Conservation (phyloP, 2,888 invertebrate genomes). For the Octonoba sinensis region DNA sequence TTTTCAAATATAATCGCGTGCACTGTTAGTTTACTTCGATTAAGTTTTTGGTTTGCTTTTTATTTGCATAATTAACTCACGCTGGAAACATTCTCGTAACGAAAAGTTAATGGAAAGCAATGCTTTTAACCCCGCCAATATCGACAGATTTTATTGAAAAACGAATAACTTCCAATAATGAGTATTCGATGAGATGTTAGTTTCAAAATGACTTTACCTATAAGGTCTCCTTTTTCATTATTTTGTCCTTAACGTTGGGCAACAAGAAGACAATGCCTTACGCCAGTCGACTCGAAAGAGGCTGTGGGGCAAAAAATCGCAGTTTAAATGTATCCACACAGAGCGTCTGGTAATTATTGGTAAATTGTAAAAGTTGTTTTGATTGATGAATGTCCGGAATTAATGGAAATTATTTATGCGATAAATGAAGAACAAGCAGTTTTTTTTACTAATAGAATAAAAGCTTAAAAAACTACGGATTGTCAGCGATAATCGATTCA, state of each 20-base stretch:
- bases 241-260: background rate
- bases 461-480: background rate
- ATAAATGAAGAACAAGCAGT: constrained; percentile 8
- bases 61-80: constrained; percentile 57
- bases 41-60: constrained; percentile 3
- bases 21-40: background rate
- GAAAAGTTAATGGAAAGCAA: constrained; percentile 55
- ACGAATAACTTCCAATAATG: constrained; percentile 58
- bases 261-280: background rate
- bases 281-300: no score
- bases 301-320: background rate
- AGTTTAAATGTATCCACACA: background rate
- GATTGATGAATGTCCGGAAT: constrained; percentile 50
- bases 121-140: constrained; percentile 33
- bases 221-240: constrained; percentile 57
- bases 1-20: constrained; percentile 32
- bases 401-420: constrained; percentile 35
- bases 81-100: background rate
- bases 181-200: constrained; percentile 60
- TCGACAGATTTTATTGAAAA: constrained; percentile 60
- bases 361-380: constrained; percentile 34
- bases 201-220: constrained; percentile 61
- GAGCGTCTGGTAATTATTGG: constrained; percentile 38
- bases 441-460: constrained; percentile 6
- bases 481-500: constrained; percentile 12